Evolutionary conservation across 2,113 vertebrate genomes (phyloP), one percentile per base, ranked within the genome.

Genomic region (Cyanoliseus patagonus): DNA sequence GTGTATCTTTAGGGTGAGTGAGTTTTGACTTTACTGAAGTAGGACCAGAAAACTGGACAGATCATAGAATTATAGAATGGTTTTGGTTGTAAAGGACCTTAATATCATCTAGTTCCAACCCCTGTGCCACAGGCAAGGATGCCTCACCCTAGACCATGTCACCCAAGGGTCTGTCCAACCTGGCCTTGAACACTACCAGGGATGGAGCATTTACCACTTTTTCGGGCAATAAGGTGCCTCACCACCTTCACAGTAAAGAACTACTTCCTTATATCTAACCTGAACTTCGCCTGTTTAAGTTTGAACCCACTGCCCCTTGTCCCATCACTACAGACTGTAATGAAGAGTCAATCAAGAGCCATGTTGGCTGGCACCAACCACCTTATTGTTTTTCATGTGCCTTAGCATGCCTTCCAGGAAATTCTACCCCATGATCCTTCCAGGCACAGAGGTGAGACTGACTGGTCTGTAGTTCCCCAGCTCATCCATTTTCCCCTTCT

Each of bases 21-120:
- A 95, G 61, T 78, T 95, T 91, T 98, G 87, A 82, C 53, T 49
- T 49, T 91, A 66, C 1, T 83, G 41, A 93, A 51, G 55, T 79
- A 80, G 83, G 67, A 62, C 53, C 69, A 96, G 78, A 97, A 97
- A 97, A 96, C 89, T 86, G 52, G 76, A 94, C 87, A 92, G 89
- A 96, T 97, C 57, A 24, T 35, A 59, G 57, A 59, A n/a, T n/a
- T 23, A 59, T n/a, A 59, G 57, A 59, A 59, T n/a, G 13, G 33
- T 35, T 59, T 35, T 23, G 57, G 57, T n/a, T 59, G 20, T 9
- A 59, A 59, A 59, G 20, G 33, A 23, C 22, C 57, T 59, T 59
- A 35, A 59, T 22, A 59, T 35, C 8, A 59, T 35, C 33, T 23
- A 59, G 13, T 59, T 59, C 57, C 33, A 59, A 7, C 33, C 20